Evolutionary conservation across 2,113 vertebrate species (phyloP).

Genomic region (Gymnobelideus leadbeateri): DNA sequence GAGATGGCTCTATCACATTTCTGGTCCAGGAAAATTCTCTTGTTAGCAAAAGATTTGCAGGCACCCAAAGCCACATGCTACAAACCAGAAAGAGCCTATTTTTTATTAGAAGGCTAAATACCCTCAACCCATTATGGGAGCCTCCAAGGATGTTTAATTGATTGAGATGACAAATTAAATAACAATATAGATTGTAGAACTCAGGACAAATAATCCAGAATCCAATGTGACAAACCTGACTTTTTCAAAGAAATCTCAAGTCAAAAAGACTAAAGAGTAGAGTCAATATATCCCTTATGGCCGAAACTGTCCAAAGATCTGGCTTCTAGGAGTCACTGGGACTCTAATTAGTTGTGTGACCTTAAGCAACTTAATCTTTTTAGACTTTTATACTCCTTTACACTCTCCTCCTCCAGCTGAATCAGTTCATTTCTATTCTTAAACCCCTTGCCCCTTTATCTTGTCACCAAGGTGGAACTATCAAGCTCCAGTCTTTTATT

Average conservation of each 20-base stretch:
- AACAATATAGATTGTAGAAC: background rate
- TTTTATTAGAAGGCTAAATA: background rate
- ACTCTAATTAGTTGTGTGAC: no score
- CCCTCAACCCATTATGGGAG: background rate
- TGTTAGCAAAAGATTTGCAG: background rate
- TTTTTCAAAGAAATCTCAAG: background rate
- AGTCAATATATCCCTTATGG: background rate
- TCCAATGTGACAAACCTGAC: background rate
- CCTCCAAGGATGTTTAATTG: background rate
- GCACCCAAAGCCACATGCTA: background rate
- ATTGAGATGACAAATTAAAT: background rate
- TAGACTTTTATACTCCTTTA: no score
- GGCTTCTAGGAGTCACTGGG: background rate
- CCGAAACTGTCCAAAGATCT: background rate
- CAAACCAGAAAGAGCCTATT: background rate
- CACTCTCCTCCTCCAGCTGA: background rate
- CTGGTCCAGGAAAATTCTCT: background rate
- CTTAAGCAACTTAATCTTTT: background rate
- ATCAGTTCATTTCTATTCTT: background rate
- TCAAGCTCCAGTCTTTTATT: background rate
- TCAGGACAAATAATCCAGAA: background rate
- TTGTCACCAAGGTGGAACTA: background rate
- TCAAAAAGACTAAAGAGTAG: background rate
- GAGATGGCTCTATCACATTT: background rate
- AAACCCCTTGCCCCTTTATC: background rate